Base-by-base conservation (phyloP, 2,888 invertebrate species). In the Scaptodrosophila latifasciaeformis region DNA sequence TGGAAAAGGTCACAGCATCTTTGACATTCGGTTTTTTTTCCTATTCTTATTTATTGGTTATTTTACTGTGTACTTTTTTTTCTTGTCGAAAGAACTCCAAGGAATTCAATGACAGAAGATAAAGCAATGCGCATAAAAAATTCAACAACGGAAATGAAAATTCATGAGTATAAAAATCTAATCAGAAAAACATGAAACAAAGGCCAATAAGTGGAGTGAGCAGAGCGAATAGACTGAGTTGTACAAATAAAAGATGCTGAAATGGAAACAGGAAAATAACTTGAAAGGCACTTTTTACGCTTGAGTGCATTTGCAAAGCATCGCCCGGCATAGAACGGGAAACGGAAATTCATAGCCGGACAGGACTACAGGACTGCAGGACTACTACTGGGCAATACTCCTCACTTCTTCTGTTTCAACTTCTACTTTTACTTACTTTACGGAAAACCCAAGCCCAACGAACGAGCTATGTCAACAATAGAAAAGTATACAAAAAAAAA, bases 251-350 rank as follows among this genome's bases (percentile, higher is more conserved):
- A 70, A 62, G 65, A 68, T 62, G 66, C 52, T 53, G 56, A 62
- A 54, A 58, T 58, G 59, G 62, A 62, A 62, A 65, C 56, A 65
- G 70, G 62, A 67, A 77, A 77, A 77, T 65, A 72, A 63, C 65
- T 77, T 74, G 70, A 72, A 77, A 67, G 72, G 74, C 62, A 77
- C 77, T 72, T 77, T 77, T 72, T 77, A 56, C 61, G 61, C 77
- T 77, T 77, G 77, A 72, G 70, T 72, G 70, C 70, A 45, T 56
- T 55, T 49, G 58, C 60, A 77, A 70, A 65, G 70, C 62, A 63
- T 65, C 56, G 67, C 72, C 60, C 63, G 65, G 62, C n/a, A n/a
- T n/a, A n/a, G n/a, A 57, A 64, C 67, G 67, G 78, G 81, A 77
- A 80, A 58, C 69, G 75, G 72, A 80, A 75, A 75, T 75, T 80